These are phyloP conservation scores for Bicyclus anynana DNA, from an alignment of 1,140 invertebrate species.

Conservation along the genomic window DNA sequence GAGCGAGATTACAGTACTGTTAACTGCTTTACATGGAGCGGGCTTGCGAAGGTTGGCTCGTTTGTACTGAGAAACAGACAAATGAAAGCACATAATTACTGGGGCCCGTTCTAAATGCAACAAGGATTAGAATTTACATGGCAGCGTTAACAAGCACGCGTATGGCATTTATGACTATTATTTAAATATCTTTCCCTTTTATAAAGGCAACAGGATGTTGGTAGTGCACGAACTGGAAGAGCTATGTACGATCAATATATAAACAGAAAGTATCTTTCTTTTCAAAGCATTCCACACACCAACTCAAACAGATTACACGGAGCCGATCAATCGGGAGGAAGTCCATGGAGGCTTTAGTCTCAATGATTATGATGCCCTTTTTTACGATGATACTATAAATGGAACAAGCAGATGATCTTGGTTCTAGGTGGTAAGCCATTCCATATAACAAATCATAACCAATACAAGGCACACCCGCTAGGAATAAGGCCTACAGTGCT, in stretches of 20 bases:
- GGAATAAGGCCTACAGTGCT: no score
- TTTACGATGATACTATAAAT: no score
- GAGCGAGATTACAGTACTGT: conserved; percentile 72
- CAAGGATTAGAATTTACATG: conserved; percentile 74
- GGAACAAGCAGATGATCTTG: no score
- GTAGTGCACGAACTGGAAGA: conserved; percentile 24
- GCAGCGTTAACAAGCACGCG: conserved; percentile 66
- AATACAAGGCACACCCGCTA: no score
- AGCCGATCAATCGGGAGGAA: no score
- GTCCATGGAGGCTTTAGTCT: no score
- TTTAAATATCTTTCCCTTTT: conserved; percentile 50
- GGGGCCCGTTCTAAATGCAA: conserved; percentile 71
- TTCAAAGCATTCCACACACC: no score
- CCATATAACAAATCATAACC: no score
- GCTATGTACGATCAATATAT: neutral
- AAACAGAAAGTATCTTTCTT: no score
- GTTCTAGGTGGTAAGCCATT: no score
- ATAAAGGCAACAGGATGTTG: conserved; percentile 35
- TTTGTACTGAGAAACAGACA: conserved; percentile 72
- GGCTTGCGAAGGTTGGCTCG: conserved; percentile 57
- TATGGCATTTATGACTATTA: conserved; percentile 72
- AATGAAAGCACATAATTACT: conserved; percentile 77
- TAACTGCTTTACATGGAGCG: conserved; percentile 74
- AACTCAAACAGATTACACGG: no score
- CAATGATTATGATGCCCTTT: no score